These are phyloP conservation scores for Limenitis camilla DNA, from an alignment of 2,888 invertebrate species.

Conservation along the genomic window DNA sequence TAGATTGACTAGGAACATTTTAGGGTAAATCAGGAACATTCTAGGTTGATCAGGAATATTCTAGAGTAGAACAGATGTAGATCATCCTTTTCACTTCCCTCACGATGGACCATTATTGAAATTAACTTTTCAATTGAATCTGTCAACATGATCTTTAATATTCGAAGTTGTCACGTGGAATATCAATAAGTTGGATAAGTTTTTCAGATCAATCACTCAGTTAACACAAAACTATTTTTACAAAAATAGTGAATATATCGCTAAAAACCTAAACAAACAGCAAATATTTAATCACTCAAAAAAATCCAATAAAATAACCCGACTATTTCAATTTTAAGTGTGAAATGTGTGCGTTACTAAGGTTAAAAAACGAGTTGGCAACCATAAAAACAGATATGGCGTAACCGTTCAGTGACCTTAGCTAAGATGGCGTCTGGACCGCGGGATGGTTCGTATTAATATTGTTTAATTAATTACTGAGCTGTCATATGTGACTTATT, in stretches of 20 bases:
- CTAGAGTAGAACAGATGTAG: no score
- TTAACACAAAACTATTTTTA: no score
- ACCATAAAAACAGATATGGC: constrained; percentile 15
- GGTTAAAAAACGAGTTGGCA: constrained; percentile 17
- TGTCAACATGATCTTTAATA: no score
- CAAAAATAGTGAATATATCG: neutral
- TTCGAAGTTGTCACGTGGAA: no score
- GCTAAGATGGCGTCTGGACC: constrained; percentile 12
- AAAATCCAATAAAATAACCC: neutral
- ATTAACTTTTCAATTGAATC: no score
- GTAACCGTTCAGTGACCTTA: constrained; percentile 16
- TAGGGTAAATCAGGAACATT: no score
- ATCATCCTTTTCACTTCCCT: neutral
- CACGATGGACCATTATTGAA: no score
- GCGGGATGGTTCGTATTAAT: constrained; percentile 19
- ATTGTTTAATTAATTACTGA: constrained; percentile 23
- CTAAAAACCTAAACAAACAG: neutral
- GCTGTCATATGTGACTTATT: constrained; percentile 17
- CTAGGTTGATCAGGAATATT: no score
- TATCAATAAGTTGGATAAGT: no score
- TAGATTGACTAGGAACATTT: no score
- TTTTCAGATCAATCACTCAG: no score
- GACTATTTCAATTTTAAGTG: constrained; percentile 6
- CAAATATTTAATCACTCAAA: neutral
- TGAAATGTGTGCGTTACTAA: constrained; percentile 10